Evolutionary conservation across 1,140 invertebrate genomes (phyloP).

Genomic region (Drepana arcuata): DNA sequence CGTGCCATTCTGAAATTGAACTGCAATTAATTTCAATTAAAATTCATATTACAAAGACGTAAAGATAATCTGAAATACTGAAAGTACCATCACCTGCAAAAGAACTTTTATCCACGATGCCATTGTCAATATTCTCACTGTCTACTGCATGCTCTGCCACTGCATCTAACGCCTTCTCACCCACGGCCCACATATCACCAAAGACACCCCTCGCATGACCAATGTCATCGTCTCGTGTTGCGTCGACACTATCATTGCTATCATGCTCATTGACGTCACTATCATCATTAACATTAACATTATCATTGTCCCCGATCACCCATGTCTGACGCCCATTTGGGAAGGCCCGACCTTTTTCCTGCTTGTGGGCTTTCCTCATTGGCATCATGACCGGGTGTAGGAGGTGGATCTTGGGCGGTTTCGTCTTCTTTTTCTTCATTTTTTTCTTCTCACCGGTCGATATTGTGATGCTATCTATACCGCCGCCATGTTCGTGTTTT

Average conservation of each 20-base stretch:
- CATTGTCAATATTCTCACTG: conserved; percentile 42
- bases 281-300: conserved; percentile 1
- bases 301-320: conserved; percentile 32
- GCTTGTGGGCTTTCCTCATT: conserved; percentile 14
- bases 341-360: conserved; percentile 39
- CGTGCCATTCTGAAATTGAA: no score
- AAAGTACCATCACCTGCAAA: conserved; percentile 44
- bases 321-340: conserved; percentile 28
- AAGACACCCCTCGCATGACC: conserved; percentile 31
- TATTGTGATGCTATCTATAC: conserved; percentile 45
- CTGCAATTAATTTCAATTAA: no score
- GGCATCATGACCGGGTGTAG: conserved; percentile 37
- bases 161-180: conserved; percentile 41
- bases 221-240: background rate
- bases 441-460: conserved; percentile 37
- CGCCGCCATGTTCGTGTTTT: conserved; percentile 36
- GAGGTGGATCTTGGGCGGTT: conserved; percentile 45
- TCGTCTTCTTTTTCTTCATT: conserved; percentile 52
- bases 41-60: no score
- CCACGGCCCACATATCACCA: conserved; percentile 34
- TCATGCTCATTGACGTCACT: background rate
- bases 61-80: no score
- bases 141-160: conserved; percentile 48
- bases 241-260: background rate
- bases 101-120: conserved; percentile 41